These are phyloP conservation scores for Elephas maximus DNA, from an alignment of 2,113 vertebrate genomes.

Conservation along the genomic window DNA sequence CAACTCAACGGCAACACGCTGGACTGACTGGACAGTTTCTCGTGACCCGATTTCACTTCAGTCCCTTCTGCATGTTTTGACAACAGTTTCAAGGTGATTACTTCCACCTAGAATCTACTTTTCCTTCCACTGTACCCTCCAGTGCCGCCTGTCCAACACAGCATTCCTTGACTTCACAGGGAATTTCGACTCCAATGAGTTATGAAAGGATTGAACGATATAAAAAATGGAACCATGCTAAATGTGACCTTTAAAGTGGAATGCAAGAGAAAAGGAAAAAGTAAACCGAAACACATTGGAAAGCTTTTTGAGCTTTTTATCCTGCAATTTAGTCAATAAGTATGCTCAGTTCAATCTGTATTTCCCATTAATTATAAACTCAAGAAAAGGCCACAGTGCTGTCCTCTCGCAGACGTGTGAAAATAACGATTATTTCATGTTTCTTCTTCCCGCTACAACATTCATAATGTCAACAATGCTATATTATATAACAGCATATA, in stretches of 20 bases:
- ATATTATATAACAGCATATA: not conserved
- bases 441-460: slow-evolving; percentile 7
- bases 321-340: slow-evolving; percentile 59
- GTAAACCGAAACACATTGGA: slow-evolving; percentile 7
- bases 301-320: slow-evolving; percentile 8
- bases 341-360: not conserved
- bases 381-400: slow-evolving; percentile 14
- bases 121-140: not conserved
- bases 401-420: not conserved
- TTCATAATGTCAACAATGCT: not conserved
- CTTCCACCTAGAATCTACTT: not conserved
- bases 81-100: not conserved
- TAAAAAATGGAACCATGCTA: not conserved
- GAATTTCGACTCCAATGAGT: not conserved
- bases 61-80: not conserved
- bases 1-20: too few relatives aligned
- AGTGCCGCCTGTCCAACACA: not conserved
- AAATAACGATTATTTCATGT: slow-evolving; percentile 12
- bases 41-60: not conserved
- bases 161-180: not conserved
- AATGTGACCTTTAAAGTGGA: slow-evolving; percentile 52
- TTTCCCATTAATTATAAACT: slow-evolving; percentile 25
- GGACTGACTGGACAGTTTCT: not conserved
- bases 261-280: not conserved
- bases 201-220: not conserved